phyloP scores from a whole-genome alignment of 2,113 vertebrate genomes.

The Pontoporia blainvillei region DNA sequence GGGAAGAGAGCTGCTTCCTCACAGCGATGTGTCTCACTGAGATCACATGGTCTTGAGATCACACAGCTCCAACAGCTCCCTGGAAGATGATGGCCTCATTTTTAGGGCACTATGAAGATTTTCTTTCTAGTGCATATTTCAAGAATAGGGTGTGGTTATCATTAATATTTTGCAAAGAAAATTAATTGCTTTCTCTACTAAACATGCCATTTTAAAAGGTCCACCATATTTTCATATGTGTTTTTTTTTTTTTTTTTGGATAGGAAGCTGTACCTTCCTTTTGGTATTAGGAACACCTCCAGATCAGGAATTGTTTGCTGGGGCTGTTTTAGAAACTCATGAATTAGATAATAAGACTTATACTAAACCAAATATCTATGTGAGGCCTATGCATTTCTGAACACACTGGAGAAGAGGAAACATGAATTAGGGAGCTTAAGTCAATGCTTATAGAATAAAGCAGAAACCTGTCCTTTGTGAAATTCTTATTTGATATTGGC shows the following conservation, averaged over 20 bases:
- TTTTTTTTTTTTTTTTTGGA: neutral
- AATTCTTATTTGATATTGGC: neutral
- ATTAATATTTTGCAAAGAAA: neutral
- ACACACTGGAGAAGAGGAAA: neutral
- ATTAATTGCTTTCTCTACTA: neutral
- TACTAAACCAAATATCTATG: neutral
- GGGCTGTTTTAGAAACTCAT: neutral
- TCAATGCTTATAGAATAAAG: neutral
- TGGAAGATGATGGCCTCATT: neutral
- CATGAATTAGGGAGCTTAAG: neutral
- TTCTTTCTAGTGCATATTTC: neutral
- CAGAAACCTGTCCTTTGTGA: neutral
- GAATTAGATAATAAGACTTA: neutral
- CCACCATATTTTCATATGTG: neutral
- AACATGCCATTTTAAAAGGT: neutral
- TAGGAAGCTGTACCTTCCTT: neutral
- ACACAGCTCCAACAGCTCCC: neutral
- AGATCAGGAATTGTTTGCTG: neutral
- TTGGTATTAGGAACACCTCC: neutral
- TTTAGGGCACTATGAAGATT: neutral
- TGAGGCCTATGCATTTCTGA: neutral
- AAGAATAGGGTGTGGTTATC: neutral
- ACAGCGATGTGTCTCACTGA: neutral
- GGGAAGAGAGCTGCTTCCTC: neutral
- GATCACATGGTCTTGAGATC: neutral